Percentiles rank a stretch among this genome's conserved stretches.
Evolutionary conservation across 2,888 invertebrate species (phyloP).

Genomic region (Lagria hirta): DNA sequence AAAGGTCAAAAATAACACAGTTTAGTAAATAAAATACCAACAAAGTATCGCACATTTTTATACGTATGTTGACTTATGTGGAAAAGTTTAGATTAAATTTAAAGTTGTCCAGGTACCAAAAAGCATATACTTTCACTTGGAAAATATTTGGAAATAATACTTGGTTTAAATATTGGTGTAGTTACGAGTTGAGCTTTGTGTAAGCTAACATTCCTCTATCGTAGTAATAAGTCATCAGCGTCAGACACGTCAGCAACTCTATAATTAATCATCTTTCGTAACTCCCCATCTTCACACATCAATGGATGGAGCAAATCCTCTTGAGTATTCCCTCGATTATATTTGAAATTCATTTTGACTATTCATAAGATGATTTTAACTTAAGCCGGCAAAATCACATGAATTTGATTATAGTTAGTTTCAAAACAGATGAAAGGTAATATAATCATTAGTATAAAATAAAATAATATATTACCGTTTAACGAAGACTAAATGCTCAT

Average conservation of each 20-base stretch:
- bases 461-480: too few relatives aligned
- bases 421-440: too few relatives aligned
- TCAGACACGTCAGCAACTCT: constrained; percentile 46
- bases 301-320: constrained; percentile 35
- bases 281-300: constrained; percentile 38
- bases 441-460: too few relatives aligned
- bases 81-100: too few relatives aligned
- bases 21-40: too few relatives aligned
- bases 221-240: constrained; percentile 51
- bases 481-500: too few relatives aligned
- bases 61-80: too few relatives aligned
- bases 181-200: constrained; percentile 35
- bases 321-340: constrained; percentile 22
- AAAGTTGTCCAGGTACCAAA: too few relatives aligned
- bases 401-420: constrained; percentile 16
- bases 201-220: constrained; percentile 43
- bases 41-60: too few relatives aligned
- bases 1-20: too few relatives aligned
- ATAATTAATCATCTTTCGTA: constrained; percentile 51
- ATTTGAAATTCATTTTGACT: constrained; percentile 28
- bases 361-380: constrained; percentile 25
- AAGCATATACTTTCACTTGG: too few relatives aligned
- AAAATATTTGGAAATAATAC: constrained; percentile 47
- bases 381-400: constrained; percentile 18
- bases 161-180: constrained; percentile 47